Evolutionary conservation across 2,797 vertebrate genomes (phyloP).

Genomic region (Delichon dasypus): DNA sequence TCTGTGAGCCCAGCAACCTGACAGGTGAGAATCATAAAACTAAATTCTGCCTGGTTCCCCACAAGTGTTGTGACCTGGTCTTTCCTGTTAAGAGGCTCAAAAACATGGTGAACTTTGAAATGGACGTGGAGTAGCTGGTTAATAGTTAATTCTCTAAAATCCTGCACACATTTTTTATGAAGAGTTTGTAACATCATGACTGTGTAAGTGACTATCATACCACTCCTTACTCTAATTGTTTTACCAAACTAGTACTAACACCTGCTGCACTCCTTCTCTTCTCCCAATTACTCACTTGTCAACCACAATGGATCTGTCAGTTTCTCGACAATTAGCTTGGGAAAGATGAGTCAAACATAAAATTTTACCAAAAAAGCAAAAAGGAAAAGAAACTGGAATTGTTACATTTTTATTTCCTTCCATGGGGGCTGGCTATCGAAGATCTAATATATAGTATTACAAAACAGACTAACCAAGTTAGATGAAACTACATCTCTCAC

Average conservation of each 20-base stretch:
- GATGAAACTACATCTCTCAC: background rate
- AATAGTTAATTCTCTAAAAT: conserved; percentile 33
- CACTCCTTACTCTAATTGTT: conserved; percentile 11
- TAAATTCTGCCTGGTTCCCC: background rate
- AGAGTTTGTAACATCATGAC: conserved; percentile 8
- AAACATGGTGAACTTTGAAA: background rate
- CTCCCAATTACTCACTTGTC: conserved; percentile 68
- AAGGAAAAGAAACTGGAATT: background rate
- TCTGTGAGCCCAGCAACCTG: background rate
- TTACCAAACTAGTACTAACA: conserved; percentile 61
- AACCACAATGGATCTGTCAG: conserved; percentile 53
- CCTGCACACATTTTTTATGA: conserved; percentile 6
- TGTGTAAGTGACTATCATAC: conserved; percentile 31
- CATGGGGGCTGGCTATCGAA: background rate
- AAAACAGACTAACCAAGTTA: background rate
- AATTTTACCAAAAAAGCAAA: conserved; percentile 57
- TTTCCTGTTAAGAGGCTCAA: background rate
- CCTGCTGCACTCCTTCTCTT: conserved; percentile 48
- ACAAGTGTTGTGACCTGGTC: background rate
- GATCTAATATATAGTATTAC: background rate
- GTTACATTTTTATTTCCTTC: background rate
- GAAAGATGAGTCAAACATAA: conserved; percentile 74
- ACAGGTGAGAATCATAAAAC: background rate
- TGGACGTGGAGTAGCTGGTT: background rate
- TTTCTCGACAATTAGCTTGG: conserved; percentile 68